Evolutionary conservation across 2,797 vertebrate species (phyloP).

Genomic region (Argya squamiceps): DNA sequence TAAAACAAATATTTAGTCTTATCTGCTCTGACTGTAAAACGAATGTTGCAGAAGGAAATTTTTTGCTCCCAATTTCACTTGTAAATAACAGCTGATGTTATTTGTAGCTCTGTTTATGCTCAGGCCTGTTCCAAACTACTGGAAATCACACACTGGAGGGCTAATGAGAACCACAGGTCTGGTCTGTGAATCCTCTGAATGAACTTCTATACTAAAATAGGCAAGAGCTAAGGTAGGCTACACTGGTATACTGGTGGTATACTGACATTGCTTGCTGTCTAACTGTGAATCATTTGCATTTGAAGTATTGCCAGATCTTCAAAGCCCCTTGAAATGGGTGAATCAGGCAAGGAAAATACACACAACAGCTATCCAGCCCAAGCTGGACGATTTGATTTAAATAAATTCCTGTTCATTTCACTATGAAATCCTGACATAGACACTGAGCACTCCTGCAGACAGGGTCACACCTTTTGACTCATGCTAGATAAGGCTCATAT

Average conservation of each 20-base stretch:
- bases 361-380: neutral
- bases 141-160: neutral
- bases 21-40: neutral
- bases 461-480: neutral
- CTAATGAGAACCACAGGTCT: neutral
- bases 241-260: neutral
- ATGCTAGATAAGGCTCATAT: neutral
- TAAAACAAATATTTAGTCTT: neutral
- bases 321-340: neutral
- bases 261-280: neutral
- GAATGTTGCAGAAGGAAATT: neutral
- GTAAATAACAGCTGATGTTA: neutral
- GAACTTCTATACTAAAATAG: neutral
- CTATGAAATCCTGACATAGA: neutral
- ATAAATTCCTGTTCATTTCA: conserved; percentile 20
- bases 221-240: neutral
- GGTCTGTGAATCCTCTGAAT: neutral
- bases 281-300: neutral
- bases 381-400: neutral
- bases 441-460: neutral
- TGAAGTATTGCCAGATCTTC: neutral
- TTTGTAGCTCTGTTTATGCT: neutral
- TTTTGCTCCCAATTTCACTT: neutral
- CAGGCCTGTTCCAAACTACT: neutral
- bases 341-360: neutral